Evolutionary conservation across 2,888 invertebrate species (phyloP), one percentile per base, ranked within the genome.

Genomic region (Lasioglossum figueresi): DNA sequence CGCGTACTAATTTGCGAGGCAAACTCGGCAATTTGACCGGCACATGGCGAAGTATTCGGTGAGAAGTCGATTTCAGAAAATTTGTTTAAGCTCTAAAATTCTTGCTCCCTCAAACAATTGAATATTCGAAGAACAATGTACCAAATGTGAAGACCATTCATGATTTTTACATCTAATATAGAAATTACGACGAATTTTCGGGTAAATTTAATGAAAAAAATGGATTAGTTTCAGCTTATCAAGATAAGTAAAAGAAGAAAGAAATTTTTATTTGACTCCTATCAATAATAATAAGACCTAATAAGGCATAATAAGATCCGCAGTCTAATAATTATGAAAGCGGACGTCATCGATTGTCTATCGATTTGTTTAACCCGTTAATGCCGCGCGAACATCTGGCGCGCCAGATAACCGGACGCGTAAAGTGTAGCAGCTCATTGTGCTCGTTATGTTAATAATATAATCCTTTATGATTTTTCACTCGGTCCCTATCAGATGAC

Each of bases 1-100:
- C 14, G n/a, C 48, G n/a, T 37, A 48, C n/a, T 79, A 79, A 82
- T 78, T 71, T 16, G n/a, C 5, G 34, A n/a, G 14, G 37, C 16
- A 82, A 78, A 76, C 82, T 43, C 72, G 66, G 27, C 71, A 34
- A 77, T 76, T 68, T 1, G 16, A 66, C 31, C 66, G 34, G 5
- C 6, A 31, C 27, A 5, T 12, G 23, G 23, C 10, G 14, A 16
- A 59, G 14, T 31, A 59, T 14, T 12, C 27, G 59, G 27, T 0
- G 14, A 10, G 3, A 52, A 10, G 14, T 59, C 27, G 59, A 27
- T 59, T 27, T 59, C 12, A 14, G 27, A 14, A 27, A n/a, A 12
- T 27, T 12, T 31, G 56, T 23, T 5, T 23, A 3, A 23, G 5
- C n/a, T 27, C 5, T n/a, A 12, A 14, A 59, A 14, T 59, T 27